These are phyloP conservation scores for Phaonia tiefii DNA, from an alignment of 2,888 invertebrate genomes.

Conservation along the genomic window DNA sequence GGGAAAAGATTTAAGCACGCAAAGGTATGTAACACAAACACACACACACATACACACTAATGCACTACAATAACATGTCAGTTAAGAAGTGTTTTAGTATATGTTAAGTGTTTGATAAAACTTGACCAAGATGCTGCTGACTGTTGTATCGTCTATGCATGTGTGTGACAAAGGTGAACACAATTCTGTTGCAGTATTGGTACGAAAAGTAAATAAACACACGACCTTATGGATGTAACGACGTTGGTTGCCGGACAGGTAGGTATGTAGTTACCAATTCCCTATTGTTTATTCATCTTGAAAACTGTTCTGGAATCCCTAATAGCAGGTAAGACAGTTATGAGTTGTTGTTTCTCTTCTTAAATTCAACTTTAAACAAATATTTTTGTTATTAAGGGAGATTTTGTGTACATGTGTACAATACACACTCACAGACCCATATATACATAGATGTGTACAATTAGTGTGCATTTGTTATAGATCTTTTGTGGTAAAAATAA, in stretches of 20 bases:
- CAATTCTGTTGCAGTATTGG: conserved; percentile 44
- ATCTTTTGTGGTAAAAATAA: neutral
- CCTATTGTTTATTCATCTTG: conserved; percentile 26
- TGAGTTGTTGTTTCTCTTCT: neutral
- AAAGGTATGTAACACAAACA: conserved; percentile 64
- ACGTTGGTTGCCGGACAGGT: conserved; percentile 44
- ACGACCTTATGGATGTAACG: neutral
- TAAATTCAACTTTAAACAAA: conserved; percentile 41
- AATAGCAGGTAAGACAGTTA: conserved; percentile 47
- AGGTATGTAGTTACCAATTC: conserved; percentile 35
- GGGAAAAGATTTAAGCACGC: conserved; percentile 68
- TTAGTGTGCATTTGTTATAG: conserved; percentile 1
- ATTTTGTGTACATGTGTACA: conserved; percentile 4
- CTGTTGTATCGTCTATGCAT: conserved; percentile 26
- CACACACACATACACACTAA: conserved; percentile 38
- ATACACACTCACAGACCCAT: neutral
- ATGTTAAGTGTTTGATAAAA: conserved; percentile 58
- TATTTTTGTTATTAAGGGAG: conserved; percentile 6
- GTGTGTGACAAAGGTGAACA: conserved; percentile 51
- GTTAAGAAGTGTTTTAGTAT: conserved; percentile 18
- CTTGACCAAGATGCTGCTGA: conserved; percentile 55
- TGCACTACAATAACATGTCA: neutral
- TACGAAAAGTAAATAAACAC: conserved; percentile 58
- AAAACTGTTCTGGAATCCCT: conserved; percentile 26
- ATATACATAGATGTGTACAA: conserved; percentile 1